Evolutionary conservation across 2,888 invertebrate genomes (phyloP), one percentile per base, ranked within the genome.

Genomic region (Tolmerus cingulatus): DNA sequence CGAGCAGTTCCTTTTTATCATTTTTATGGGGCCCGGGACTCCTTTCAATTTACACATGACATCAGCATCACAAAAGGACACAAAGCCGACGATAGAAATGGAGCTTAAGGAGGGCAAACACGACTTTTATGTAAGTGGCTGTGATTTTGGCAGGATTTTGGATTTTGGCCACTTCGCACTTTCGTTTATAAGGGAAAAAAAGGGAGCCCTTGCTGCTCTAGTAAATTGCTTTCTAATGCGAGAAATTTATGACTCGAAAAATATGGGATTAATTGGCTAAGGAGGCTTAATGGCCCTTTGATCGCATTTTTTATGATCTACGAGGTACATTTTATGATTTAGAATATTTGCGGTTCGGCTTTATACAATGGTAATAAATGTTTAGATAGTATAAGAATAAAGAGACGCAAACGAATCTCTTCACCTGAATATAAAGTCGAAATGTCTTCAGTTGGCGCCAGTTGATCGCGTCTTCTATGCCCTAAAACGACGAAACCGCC

Each of bases 101-200:
- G 88, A 88, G 88, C 88, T 88, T 87, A 88, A 86, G 87, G 85
- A 88, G 85, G 88, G 87, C 87, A 88, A 88, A 88, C 88, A 88
- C 87, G 88, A 88, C 87, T 88, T 87, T 88, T 88, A 88, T 88
- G 87, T 88, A 88, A 88, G 87, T 86, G 87, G 85, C 87, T 87
- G 76, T 87, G 77, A 88, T 87, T 88, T 88, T 88, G 87, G 77
- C 77, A 87, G 87, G 88, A 88, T 88, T 86, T 86, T 66, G 57
- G 88, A 88, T 88, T 86, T 86, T 40, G 57, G 23, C 78, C 23
- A 78, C 23, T 86, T 66, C 55, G 40, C 66, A 40, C 78, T 57
- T 57, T 77, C 51, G 40, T 86, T 74, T 82, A 82, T 85, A 12
- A 30, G 51, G 34, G 23, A 19, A 19, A 57, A 43, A 30, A 85